Conservation (phyloP, 2,113 vertebrate species). For the Pardalotus punctatus region DNA sequence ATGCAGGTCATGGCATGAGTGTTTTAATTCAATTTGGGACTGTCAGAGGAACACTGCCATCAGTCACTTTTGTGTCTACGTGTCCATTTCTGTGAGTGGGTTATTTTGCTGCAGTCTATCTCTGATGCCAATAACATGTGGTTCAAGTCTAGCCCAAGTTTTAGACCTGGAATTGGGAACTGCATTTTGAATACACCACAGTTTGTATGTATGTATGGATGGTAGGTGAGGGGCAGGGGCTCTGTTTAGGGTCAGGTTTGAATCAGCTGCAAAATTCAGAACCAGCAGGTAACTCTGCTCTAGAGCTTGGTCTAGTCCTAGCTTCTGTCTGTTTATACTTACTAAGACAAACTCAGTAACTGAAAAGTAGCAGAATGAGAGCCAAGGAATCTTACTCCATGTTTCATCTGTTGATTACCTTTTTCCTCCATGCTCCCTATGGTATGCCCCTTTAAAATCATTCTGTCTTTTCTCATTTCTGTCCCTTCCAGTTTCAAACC, state of each 20-base stretch:
- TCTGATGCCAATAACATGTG: neutral
- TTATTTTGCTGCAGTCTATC: neutral
- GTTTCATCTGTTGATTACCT: constrained; percentile 34
- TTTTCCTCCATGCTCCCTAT: neutral
- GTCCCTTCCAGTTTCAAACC: neutral
- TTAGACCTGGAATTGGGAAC: neutral
- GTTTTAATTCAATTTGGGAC: neutral
- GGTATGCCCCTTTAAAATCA: neutral
- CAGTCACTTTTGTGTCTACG: neutral
- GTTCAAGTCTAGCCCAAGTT: neutral
- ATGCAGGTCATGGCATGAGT: neutral
- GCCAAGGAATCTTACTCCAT: neutral
- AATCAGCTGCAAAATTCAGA: neutral
- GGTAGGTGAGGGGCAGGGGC: neutral
- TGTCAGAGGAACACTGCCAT: neutral
- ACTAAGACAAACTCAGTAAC: neutral
- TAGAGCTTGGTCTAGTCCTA: neutral
- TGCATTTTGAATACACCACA: neutral
- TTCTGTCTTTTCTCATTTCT: neutral
- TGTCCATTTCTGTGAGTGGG: neutral
- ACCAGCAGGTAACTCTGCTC: neutral
- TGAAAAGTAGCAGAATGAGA: neutral
- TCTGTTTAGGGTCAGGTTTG: neutral
- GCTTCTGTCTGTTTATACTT: neutral
- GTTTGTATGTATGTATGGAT: accelerated